Conservation (phyloP, 35 echinoderm and acorn worm species). For the Antedon bifida region DNA sequence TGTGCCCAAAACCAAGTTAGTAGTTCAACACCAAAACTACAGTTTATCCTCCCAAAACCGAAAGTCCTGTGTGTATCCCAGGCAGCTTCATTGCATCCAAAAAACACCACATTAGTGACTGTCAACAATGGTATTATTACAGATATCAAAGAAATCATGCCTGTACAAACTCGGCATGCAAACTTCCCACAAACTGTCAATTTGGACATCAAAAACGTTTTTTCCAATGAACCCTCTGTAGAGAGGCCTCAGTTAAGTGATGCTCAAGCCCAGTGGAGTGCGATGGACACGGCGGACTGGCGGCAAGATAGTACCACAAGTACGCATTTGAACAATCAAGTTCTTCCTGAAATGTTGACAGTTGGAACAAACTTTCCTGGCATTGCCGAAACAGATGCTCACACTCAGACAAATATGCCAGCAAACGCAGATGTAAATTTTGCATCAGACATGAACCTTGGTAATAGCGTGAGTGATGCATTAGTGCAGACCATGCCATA, state of each 20-base stretch:
- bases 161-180: background rate
- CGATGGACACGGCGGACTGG: background rate
- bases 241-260: background rate
- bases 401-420: background rate
- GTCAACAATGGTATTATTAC: conserved; percentile 8
- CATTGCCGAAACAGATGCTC: background rate
- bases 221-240: background rate
- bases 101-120: conserved; percentile 5
- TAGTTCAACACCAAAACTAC: background rate
- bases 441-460: background rate
- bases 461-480: background rate
- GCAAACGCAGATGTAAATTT: background rate
- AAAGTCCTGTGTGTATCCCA: background rate
- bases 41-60: conserved; percentile 15
- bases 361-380: background rate
- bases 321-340: background rate
- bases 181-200: background rate
- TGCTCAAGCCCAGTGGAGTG: background rate
- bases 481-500: background rate
- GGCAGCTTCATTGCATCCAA: conserved; percentile 5
- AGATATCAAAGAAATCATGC: background rate
- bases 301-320: background rate
- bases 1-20: background rate
- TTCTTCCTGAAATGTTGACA: background rate
- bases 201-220: background rate